Percentiles rank a stretch among this genome's conserved stretches.
Evolutionary conservation across 2,113 vertebrate genomes (phyloP).

Genomic region (Rhinichthys klamathensis): DNA sequence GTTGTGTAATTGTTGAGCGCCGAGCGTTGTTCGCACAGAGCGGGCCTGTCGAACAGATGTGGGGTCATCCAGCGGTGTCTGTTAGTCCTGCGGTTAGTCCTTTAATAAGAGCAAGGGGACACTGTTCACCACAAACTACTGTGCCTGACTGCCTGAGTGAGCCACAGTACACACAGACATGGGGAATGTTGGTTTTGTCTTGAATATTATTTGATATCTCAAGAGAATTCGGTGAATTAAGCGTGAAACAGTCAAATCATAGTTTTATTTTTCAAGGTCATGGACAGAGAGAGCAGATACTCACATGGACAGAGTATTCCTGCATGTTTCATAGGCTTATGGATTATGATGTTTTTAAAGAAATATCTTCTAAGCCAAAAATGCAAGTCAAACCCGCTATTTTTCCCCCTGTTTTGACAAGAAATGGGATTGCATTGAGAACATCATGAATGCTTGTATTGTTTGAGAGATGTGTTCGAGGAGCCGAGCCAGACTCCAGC

Average conservation of each 20-base stretch:
- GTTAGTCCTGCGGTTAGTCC: constrained; percentile 57
- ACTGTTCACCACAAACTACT: constrained; percentile 60
- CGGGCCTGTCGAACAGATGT: constrained; percentile 65
- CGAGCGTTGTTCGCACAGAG: constrained; percentile 63
- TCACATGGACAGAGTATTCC: constrained; percentile 63
- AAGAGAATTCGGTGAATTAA: background rate
- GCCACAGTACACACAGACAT: constrained; percentile 5
- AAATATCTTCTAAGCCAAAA: constrained; percentile 66
- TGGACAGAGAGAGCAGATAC: constrained; percentile 8
- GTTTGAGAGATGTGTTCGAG: constrained; percentile 54
- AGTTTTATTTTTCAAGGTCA: background rate
- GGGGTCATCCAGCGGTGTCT: constrained; percentile 62
- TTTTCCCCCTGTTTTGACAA: constrained; percentile 60
- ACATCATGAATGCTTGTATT: constrained; percentile 47
- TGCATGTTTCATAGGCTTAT: constrained; percentile 70
- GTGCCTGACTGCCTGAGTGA: background rate
- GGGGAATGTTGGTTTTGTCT: background rate
- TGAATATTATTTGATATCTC: background rate
- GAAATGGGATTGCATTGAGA: constrained; percentile 59
- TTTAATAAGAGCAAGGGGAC: constrained; percentile 56
- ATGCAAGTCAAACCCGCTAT: constrained; percentile 67
- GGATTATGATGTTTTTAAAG: constrained; percentile 74
- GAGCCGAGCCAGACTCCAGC: constrained; percentile 50
- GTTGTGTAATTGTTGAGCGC: constrained; percentile 74
- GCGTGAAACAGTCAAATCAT: background rate